Evolutionary conservation across 1,140 invertebrate species (phyloP).

Genomic region (Triops longicaudatus): DNA sequence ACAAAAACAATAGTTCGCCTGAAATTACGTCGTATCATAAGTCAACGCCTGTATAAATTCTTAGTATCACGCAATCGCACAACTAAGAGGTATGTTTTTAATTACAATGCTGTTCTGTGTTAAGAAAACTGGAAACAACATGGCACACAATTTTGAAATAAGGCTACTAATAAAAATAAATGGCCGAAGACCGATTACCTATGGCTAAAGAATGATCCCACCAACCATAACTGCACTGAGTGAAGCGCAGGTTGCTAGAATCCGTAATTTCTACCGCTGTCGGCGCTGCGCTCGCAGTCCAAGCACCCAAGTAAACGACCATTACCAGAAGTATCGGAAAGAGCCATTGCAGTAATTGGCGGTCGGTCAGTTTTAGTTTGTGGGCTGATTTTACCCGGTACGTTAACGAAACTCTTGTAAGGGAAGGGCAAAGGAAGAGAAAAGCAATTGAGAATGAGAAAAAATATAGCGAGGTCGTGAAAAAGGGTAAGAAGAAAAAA

Average conservation of each 20-base stretch:
- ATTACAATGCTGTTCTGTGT: background rate
- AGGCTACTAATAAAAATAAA: background rate
- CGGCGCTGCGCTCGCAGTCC: constrained; percentile 76
- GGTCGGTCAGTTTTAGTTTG: constrained; percentile 81
- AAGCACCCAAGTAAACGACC: constrained; percentile 77
- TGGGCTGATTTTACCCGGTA: constrained; percentile 89
- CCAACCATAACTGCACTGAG: constrained; percentile 83
- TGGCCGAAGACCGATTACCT: constrained; percentile 44
- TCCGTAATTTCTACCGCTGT: constrained; percentile 56
- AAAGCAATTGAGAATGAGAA: background rate
- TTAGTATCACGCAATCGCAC: background rate
- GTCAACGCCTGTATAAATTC: background rate
- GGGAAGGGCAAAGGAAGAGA: constrained; percentile 30
- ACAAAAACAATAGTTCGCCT: constrained; percentile 79
- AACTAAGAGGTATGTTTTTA: background rate
- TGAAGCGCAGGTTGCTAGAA: constrained; percentile 71
- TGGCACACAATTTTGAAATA: background rate
- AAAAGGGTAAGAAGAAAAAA: constrained; percentile 4
- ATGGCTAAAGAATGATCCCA: constrained; percentile 84
- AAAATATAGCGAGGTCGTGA: background rate
- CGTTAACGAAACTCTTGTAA: constrained; percentile 74
- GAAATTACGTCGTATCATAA: constrained; percentile 34
- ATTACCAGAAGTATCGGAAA: constrained; percentile 77
- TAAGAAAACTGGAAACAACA: background rate
- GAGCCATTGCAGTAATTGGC: constrained; percentile 72